These are phyloP conservation scores for Pantelozetes paolii DNA, from an alignment of 2,888 invertebrate genomes.

Conservation along the genomic window DNA sequence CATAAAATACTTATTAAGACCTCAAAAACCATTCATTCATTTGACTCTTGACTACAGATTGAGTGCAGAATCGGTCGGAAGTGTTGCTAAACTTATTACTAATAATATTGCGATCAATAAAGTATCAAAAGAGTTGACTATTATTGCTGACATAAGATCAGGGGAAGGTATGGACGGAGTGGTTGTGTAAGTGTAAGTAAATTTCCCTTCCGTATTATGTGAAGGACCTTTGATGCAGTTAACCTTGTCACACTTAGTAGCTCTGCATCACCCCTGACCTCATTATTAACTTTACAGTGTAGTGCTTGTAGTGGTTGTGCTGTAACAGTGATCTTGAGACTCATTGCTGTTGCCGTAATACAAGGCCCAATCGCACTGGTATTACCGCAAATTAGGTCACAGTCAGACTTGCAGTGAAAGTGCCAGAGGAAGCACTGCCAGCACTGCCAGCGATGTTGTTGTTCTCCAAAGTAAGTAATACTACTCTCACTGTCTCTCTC, in stretches of 20 bases:
- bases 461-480: constrained; percentile 35
- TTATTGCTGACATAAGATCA: neutral
- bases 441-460: constrained; percentile 27
- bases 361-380: constrained; percentile 31
- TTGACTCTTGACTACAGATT: neutral
- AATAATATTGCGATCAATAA: neutral
- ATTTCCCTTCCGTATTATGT: constrained; percentile 41
- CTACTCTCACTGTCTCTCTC: constrained; percentile 34
- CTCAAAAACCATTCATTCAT: too few relatives aligned
- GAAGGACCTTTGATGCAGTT: constrained; percentile 41
- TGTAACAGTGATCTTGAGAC: constrained; percentile 38
- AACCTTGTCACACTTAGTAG: constrained; percentile 41
- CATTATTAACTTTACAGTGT: constrained; percentile 17
- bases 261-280: constrained; percentile 41
- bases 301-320: too few relatives aligned
- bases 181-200: constrained; percentile 30
- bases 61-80: neutral
- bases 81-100: neutral
- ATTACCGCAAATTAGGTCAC: constrained; percentile 37
- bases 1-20: neutral
- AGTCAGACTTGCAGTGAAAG: constrained; percentile 37
- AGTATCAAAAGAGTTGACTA: neutral
- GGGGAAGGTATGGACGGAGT: neutral
- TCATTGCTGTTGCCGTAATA: constrained; percentile 36
- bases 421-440: constrained; percentile 36